phyloP scores from a whole-genome alignment of 2,113 vertebrate species.

The Rhinopithecus roxellana region DNA sequence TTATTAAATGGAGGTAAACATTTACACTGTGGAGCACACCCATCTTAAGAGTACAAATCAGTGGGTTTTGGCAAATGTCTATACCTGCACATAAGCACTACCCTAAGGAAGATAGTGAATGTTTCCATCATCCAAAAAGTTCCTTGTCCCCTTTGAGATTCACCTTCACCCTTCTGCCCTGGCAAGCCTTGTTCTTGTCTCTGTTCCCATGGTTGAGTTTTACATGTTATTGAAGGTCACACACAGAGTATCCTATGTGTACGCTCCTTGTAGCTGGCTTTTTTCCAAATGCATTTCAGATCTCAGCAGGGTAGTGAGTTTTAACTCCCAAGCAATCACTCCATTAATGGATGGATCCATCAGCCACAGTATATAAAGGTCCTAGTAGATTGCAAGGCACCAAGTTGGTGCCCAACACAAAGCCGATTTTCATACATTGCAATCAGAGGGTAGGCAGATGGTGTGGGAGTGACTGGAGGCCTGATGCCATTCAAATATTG shows the following conservation, averaged over 20 bases:
- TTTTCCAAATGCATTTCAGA: not conserved
- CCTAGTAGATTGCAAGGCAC: not conserved
- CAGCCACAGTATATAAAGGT: not conserved
- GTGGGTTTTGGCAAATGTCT: not conserved
- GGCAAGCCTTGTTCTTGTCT: no score
- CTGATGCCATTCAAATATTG: no score
- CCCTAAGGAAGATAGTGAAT: fast-evolving
- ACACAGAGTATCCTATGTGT: no score
- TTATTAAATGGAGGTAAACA: not conserved
- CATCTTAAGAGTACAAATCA: no score
- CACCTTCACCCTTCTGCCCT: not conserved
- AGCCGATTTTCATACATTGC: not conserved
- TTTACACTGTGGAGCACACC: not conserved
- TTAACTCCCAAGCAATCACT: fast-evolving
- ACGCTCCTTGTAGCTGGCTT: not conserved
- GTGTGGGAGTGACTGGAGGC: not conserved
- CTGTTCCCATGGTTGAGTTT: not conserved
- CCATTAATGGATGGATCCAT: not conserved
- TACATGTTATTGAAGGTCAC: not conserved
- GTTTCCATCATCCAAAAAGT: not conserved
- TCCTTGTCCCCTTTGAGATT: not conserved
- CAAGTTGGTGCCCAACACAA: not conserved
- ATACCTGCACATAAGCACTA: not conserved
- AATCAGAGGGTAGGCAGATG: not conserved
- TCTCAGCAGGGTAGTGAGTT: not conserved